Evolutionary conservation across 1,140 invertebrate genomes (phyloP).

Genomic region (Leucophenga varia): DNA sequence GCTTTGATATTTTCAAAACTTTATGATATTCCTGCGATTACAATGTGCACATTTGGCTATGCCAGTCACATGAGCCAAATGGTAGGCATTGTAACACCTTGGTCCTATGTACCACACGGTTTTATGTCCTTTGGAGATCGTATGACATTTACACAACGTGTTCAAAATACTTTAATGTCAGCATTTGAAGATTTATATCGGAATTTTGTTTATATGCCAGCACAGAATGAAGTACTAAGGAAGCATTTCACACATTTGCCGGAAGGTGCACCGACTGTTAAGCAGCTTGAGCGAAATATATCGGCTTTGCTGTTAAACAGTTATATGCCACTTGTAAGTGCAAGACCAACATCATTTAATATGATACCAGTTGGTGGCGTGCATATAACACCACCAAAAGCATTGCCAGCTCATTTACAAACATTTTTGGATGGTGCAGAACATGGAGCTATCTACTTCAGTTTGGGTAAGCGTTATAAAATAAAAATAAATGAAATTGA

Average conservation of each 20-base stretch:
- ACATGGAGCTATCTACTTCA: conserved; percentile 63
- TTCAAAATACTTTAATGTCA: conserved; percentile 21
- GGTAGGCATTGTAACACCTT: conserved; percentile 27
- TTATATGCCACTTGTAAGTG: conserved; percentile 55
- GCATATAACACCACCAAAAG: conserved; percentile 48
- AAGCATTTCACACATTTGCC: conserved; percentile 38
- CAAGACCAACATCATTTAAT: conserved; percentile 55
- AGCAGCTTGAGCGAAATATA: conserved; percentile 57
- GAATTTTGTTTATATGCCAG: conserved; percentile 35
- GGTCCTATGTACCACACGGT: conserved; percentile 27
- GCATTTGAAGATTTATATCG: conserved; percentile 33
- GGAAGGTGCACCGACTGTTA: conserved; percentile 40
- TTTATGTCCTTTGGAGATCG: conserved; percentile 33
- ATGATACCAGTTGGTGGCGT: conserved; percentile 59
- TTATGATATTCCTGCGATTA: conserved; percentile 38
- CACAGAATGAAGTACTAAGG: conserved; percentile 46
- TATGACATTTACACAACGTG: conserved; percentile 36
- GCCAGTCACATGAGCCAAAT: conserved; percentile 33
- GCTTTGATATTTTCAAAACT: conserved; percentile 36
- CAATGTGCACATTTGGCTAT: conserved; percentile 31
- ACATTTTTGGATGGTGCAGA: conserved; percentile 50
- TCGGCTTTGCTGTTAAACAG: conserved; percentile 59
- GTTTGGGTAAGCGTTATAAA: conserved; percentile 58
- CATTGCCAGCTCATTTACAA: conserved; percentile 40
- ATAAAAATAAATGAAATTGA: background rate